Base-by-base conservation (phyloP, 2,888 invertebrate species). In the Calliphora vomitoria region DNA sequence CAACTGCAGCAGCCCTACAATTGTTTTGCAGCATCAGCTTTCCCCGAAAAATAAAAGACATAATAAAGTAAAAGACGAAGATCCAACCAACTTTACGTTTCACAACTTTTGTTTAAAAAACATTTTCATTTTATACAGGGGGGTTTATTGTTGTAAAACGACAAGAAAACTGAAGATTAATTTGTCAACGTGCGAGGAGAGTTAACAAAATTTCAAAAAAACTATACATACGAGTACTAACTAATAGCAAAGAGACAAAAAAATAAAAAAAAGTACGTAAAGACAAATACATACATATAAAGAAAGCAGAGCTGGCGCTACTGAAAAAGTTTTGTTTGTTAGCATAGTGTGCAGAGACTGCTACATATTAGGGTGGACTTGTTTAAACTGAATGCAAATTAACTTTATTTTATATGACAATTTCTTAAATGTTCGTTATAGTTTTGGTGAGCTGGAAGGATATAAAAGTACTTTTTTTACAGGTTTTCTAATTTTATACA, bases 141-240 rank as follows among this genome's bases (percentile, higher is more conserved):
- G 18, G 64, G 41, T 25, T 50, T 62, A 50, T 50, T 75, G 47
- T 75, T 76, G 50, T 75, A 38, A 18, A 53, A 55, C 31, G 53
- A 66, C 64, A 66, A 58, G 80, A 83, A 79, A 75, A 83, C 79
- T 78, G 74, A 84, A 87, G 84, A 87, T 84, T 87, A 87, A 84
- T 87, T 87, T 81, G 81, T 87, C 84, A 87, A 72, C 76, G 81
- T 84, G 62, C 60, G 60, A 82, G 38, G 47, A 76, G 84, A 81
- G 60, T 81, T 66, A 81, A 81, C 76, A 44, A 82, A 84, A 74
- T 78, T 72, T 50, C 41, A 81, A 18, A 78, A 80, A n/a, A n/a
- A n/a, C n/a, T n/a, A n/a, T n/a, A 50, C 15, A n/a, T 6, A 3
- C 13, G 1, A 15, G 13, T 15, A 50, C 50, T 8, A 15, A n/a